phyloP scores from a whole-genome alignment of 2,888 invertebrate genomes.

The Machimus rusticus region DNA sequence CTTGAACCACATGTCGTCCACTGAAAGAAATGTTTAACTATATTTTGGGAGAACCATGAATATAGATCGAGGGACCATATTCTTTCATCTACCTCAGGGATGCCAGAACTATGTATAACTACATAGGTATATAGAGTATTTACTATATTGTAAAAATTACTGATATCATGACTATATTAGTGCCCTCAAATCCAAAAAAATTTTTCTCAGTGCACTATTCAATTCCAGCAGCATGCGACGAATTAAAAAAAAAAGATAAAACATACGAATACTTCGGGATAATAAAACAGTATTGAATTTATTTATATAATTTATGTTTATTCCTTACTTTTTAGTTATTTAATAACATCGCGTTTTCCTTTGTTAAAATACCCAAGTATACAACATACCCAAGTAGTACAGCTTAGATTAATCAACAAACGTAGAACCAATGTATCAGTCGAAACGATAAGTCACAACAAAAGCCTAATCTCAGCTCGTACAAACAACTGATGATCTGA shows the following conservation, averaged over 20 bases:
- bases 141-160: no score
- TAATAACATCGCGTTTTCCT: constrained; percentile 34
- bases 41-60: no score
- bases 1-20: no score
- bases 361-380: constrained; percentile 33
- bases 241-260: not conserved
- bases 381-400: constrained; percentile 24
- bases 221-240: no score
- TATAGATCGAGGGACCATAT: no score
- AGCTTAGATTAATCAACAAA: constrained; percentile 19
- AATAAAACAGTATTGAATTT: not conserved
- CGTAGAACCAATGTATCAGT: not conserved
- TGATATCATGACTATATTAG: no score
- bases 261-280: not conserved
- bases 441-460: constrained; percentile 6
- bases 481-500: not conserved
- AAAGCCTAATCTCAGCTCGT: not conserved
- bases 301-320: constrained; percentile 35
- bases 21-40: no score
- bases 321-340: constrained; percentile 23
- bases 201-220: no score
- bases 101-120: no score
- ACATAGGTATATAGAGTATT: no score
- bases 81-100: no score
- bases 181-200: no score